phyloP scores from a whole-genome alignment of 2,797 vertebrate genomes.

The Uromys caudimaculatus region DNA sequence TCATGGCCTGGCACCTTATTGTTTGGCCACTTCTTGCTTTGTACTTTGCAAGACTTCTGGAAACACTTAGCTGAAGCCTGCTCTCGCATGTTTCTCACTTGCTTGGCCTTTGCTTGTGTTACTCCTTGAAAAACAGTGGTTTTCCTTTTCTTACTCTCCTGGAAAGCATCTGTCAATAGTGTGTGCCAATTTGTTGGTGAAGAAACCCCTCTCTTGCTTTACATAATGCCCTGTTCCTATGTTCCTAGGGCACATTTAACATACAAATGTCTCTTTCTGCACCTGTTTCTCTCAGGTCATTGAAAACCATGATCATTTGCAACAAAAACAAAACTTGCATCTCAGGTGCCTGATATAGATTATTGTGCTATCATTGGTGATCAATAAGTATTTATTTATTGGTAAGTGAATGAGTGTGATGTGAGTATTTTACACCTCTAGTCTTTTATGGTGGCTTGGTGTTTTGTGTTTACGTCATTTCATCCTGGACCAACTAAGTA shows the following conservation, averaged over 20 bases:
- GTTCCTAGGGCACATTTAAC: not conserved
- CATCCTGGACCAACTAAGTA: not conserved
- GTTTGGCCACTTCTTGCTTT: slow-evolving; percentile 28
- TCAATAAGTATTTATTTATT: slow-evolving; percentile 31
- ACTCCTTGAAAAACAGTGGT: slow-evolving; percentile 28
- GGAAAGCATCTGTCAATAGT: slow-evolving; percentile 36
- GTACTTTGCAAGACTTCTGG: not conserved
- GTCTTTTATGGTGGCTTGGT: not conserved
- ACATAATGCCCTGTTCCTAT: not conserved
- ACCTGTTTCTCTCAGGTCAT: not conserved
- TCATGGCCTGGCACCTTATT: not conserved
- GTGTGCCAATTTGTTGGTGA: slow-evolving; percentile 1
- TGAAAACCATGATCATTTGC: not conserved
- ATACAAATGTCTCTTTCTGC: slow-evolving; percentile 5
- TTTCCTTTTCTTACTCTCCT: slow-evolving; percentile 49
- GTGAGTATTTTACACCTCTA: not conserved
- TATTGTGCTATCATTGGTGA: not conserved
- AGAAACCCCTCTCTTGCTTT: not conserved
- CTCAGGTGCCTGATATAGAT: not conserved
- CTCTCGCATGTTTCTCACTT: not conserved
- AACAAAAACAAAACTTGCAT: not conserved
- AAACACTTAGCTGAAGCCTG: not conserved
- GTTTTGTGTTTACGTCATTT: slow-evolving; percentile 24
- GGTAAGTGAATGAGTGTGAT: slow-evolving; percentile 30
- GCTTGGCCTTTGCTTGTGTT: slow-evolving; percentile 43